Evolutionary conservation across 2,797 vertebrate species (phyloP).

Genomic region (Telmatherina bonti): DNA sequence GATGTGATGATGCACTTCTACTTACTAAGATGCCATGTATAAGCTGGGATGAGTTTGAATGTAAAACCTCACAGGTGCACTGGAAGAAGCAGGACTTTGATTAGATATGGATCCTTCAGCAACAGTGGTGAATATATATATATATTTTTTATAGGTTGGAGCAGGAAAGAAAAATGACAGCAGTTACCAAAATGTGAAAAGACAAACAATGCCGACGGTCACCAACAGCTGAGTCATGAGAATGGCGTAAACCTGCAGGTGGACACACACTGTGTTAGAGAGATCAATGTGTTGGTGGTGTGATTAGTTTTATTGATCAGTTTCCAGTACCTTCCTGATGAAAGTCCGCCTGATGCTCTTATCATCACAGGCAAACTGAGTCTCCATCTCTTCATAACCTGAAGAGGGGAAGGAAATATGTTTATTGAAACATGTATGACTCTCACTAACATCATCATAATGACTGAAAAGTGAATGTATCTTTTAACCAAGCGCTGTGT

Average conservation of each 20-base stretch:
- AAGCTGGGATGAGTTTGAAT: constrained; percentile 90
- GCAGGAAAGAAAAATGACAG: neutral
- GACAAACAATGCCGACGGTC: constrained; percentile 86
- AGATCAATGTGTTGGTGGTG: neutral
- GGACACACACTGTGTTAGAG: neutral
- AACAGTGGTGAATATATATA: neutral
- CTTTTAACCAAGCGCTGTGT: neutral
- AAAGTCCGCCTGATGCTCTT: constrained; percentile 88
- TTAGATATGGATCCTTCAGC: neutral
- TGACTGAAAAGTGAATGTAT: neutral
- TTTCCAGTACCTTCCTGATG: constrained; percentile 89
- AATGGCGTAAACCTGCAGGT: constrained; percentile 91
- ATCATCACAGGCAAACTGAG: constrained; percentile 91
- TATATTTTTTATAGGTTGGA: neutral
- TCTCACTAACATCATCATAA: neutral
- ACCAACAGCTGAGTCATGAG: constrained; percentile 91
- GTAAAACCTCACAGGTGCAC: constrained; percentile 88
- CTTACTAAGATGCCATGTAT: constrained; percentile 95
- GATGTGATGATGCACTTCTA: constrained; percentile 43
- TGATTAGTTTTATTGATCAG: neutral
- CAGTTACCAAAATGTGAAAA: constrained; percentile 94
- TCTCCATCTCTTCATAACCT: constrained; percentile 87
- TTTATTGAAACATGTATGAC: neutral
- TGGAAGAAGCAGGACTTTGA: constrained; percentile 56
- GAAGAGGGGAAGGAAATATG: constrained; percentile 12